phyloP scores from a whole-genome alignment of 2,888 invertebrate species.

The Oscheius onirici region DNA sequence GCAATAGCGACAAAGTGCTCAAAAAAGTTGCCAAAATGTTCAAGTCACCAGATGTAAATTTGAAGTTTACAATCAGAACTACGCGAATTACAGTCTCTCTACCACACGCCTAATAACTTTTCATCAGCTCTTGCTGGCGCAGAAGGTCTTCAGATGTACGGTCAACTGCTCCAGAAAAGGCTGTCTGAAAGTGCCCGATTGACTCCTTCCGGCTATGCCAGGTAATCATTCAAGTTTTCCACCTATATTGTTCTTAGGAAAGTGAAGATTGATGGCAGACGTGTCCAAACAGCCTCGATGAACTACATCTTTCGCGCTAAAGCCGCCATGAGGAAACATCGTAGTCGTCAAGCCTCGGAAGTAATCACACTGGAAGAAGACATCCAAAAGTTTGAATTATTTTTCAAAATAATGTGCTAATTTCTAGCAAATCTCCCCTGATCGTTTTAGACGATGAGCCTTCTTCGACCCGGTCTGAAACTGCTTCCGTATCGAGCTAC shows the following conservation, averaged over 20 bases:
- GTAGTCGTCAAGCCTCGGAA: background rate
- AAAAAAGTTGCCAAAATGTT: background rate
- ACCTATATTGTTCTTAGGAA: too few species aligned
- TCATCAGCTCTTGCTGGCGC: background rate
- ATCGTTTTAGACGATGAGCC: too few species aligned
- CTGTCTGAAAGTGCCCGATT: background rate
- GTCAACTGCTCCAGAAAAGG: background rate
- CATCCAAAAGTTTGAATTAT: background rate
- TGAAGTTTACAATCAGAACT: too few species aligned
- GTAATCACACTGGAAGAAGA: background rate
- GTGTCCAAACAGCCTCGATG: too few species aligned
- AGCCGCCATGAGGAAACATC: background rate
- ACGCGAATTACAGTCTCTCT: background rate
- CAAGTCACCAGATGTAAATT: background rate
- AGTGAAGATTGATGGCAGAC: too few species aligned
- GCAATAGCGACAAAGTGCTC: too few species aligned
- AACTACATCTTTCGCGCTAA: constrained; percentile 6
- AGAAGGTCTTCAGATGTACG: background rate
- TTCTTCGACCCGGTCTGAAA: background rate
- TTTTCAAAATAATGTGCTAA: background rate
- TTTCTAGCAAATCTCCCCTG: background rate
- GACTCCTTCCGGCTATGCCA: background rate
- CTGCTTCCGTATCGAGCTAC: constrained; percentile 11
- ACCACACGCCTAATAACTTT: background rate
- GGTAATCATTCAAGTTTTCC: too few species aligned